phyloP scores from a whole-genome alignment of 1,140 invertebrate genomes.

The Aphelinus atriplicis region DNA sequence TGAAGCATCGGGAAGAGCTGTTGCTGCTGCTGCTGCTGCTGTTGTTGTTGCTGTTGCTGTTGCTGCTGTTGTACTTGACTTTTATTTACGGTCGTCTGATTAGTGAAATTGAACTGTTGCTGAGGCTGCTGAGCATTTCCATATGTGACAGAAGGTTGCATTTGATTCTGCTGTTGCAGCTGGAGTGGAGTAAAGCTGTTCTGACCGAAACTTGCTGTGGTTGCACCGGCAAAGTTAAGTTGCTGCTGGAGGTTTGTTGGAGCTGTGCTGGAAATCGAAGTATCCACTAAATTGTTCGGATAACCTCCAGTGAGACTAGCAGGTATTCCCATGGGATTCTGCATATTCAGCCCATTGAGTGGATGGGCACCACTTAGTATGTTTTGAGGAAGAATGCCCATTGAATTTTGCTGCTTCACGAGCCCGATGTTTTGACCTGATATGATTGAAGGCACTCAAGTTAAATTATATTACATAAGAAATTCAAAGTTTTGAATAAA shows the following conservation, averaged over 20 bases:
- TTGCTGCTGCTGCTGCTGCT: slow-evolving; percentile 41
- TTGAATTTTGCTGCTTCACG: slow-evolving; percentile 18
- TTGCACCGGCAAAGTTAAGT: slow-evolving; percentile 45
- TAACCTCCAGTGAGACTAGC: slow-evolving; percentile 8
- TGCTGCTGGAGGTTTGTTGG: slow-evolving; percentile 28
- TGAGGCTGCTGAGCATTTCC: slow-evolving; percentile 9
- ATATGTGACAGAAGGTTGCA: slow-evolving; percentile 45
- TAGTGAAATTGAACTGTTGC: slow-evolving; percentile 48
- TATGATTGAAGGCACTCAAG: background rate
- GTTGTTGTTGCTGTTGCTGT: slow-evolving; percentile 40
- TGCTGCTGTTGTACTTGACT: slow-evolving; percentile 40
- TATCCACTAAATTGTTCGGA: slow-evolving; percentile 4
- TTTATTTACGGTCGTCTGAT: slow-evolving; percentile 41
- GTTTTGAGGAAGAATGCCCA: slow-evolving; percentile 22
- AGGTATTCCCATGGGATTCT: slow-evolving; percentile 18
- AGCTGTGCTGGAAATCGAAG: slow-evolving; percentile 11
- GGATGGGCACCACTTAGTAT: slow-evolving; percentile 3
- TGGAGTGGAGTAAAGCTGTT: slow-evolving; percentile 43
- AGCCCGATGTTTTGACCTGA: slow-evolving; percentile 24
- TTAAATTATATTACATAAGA: too few relatives aligned
- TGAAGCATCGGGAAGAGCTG: slow-evolving; percentile 48
- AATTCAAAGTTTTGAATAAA: too few relatives aligned
- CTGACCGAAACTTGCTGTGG: slow-evolving; percentile 44
- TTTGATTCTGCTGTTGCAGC: slow-evolving; percentile 48
- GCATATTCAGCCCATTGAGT: slow-evolving; percentile 25